Percentiles rank a stretch among this genome's conserved stretches.
Evolutionary conservation across 1,140 invertebrate genomes (phyloP).

Genomic region (Drosophila nikananu): DNA sequence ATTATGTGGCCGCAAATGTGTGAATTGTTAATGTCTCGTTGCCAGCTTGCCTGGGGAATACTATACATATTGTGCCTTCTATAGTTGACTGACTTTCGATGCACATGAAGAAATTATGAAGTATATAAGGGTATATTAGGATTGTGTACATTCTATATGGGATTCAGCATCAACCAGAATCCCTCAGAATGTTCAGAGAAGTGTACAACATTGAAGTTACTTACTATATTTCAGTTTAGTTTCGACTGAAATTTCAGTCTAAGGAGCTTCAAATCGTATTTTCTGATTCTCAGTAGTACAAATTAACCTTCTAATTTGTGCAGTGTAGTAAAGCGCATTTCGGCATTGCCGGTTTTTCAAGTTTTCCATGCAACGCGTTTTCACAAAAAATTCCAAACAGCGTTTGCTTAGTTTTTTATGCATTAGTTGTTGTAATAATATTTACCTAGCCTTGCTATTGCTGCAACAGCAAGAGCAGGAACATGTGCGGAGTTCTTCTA

Average conservation of each 20-base stretch:
- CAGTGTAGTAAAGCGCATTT: slow-evolving; percentile 30
- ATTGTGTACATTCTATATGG: neutral
- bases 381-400: slow-evolving; percentile 58
- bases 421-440: slow-evolving; percentile 54
- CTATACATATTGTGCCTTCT: slow-evolving; percentile 11
- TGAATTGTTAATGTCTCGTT: slow-evolving; percentile 79
- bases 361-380: slow-evolving; percentile 69
- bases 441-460: slow-evolving; percentile 55
- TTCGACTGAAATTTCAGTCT: neutral
- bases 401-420: slow-evolving; percentile 28
- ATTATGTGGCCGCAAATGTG: slow-evolving; percentile 81
- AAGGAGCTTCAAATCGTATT: neutral
- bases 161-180: neutral
- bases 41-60: slow-evolving; percentile 45
- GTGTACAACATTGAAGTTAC: neutral
- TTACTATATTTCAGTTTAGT: neutral
- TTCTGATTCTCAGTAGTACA: neutral
- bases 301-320: no score
- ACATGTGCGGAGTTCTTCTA: slow-evolving; percentile 44
- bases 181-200: neutral
- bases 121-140: neutral
- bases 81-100: slow-evolving; percentile 34
- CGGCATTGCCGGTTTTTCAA: slow-evolving; percentile 74
- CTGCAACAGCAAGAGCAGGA: slow-evolving; percentile 32
- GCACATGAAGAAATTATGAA: neutral